phyloP scores from a whole-genome alignment of 1,140 invertebrate species.

The Halyomorpha halys region DNA sequence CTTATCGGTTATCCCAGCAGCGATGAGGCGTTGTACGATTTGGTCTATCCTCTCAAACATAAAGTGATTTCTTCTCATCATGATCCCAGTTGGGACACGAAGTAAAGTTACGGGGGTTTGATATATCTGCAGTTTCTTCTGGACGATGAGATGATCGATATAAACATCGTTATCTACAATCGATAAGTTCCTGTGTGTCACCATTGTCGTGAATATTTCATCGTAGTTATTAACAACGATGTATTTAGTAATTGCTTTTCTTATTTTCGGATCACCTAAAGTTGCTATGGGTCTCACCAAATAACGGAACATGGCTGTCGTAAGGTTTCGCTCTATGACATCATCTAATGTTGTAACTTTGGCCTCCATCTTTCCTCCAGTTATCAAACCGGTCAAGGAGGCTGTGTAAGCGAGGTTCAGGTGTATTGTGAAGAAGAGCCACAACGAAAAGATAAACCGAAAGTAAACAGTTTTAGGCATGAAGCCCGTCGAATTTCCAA shows the following conservation, averaged over 20 bases:
- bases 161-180: constrained; percentile 4
- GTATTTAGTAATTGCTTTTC: not conserved
- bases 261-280: not conserved
- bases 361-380: not conserved
- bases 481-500: not conserved
- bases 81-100: not conserved
- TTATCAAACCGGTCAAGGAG: not conserved
- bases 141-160: not conserved
- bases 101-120: not conserved
- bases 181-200: not conserved
- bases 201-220: not conserved
- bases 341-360: not conserved
- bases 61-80: constrained; percentile 1
- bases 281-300: not conserved
- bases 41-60: not conserved
- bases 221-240: not conserved
- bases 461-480: not conserved
- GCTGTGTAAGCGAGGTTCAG: not conserved
- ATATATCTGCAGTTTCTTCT: not conserved
- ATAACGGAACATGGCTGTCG: not conserved
- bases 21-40: not conserved
- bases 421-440: constrained; percentile 1
- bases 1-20: not conserved
- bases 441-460: not conserved
- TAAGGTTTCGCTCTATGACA: not conserved